These are phyloP conservation scores for Tenthredo amoena DNA, from an alignment of 2,888 invertebrate species.

Conservation along the genomic window DNA sequence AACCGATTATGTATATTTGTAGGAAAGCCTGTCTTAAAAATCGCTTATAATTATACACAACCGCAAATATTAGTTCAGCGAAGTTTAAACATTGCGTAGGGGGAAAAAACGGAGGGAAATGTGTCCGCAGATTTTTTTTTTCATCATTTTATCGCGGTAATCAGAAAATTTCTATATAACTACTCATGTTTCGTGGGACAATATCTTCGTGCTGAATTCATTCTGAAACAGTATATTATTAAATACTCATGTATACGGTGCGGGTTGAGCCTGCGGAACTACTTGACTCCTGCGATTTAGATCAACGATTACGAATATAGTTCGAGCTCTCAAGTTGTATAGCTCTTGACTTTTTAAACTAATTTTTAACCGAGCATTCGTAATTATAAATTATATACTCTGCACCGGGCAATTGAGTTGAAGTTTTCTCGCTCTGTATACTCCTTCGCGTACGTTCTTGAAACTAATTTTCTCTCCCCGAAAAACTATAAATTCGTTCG, in stretches of 20 bases:
- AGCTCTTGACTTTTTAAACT: neutral
- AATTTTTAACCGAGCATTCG: neutral
- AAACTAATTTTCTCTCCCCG: neutral
- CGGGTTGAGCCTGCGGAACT: neutral
- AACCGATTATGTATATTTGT: neutral
- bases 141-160: neutral
- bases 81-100: neutral
- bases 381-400: neutral
- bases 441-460: neutral
- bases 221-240: neutral
- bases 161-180: neutral
- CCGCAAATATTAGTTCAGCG: neutral
- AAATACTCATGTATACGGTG: neutral
- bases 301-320: neutral
- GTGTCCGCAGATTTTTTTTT: neutral
- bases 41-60: neutral
- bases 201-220: neutral
- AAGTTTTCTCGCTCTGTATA: too few relatives aligned
- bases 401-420: neutral
- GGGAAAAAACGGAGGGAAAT: neutral
- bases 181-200: neutral
- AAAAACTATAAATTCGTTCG: neutral
- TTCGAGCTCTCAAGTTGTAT: neutral
- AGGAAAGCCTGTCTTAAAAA: neutral
- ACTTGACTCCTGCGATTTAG: conserved; percentile 4